Base-by-base conservation (phyloP, 1,140 invertebrate genomes). In the Rhagoletis zephyria region DNA sequence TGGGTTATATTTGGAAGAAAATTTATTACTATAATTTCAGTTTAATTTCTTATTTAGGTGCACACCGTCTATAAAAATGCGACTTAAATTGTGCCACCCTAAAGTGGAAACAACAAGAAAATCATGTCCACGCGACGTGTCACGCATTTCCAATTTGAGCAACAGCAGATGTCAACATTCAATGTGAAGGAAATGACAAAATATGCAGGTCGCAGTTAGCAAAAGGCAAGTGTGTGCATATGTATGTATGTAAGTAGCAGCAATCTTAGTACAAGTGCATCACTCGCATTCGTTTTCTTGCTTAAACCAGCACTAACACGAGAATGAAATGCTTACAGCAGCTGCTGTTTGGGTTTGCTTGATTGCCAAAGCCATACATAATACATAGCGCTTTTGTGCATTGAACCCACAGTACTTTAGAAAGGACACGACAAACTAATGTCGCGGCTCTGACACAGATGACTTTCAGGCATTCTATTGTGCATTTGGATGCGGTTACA, bases 131-230 rank as follows among this genome's bases (percentile, higher is more conserved):
- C 30, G 30, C 30, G 30, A 30, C 30, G 67, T 74, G 67, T 14
- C 40, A 16, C 42, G 67, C 42, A 74, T 74, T 74, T 48, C 40
- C 3, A 74, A 74, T 48, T 74, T 48, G 14, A 48, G 12, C 10
- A 10, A 48, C 67, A 74, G 40, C 67, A 74, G 67, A 74, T 74
- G 67, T 42, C 67, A 74, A 12, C 10, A 74, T 6, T 74, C 67
- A 45, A 74, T 74, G 45, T 9, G 67, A 74, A 48, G 67, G 0
- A 74, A 63, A n/a, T n/a, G 61, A 14, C 7, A 63, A 14, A 42
- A 74, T 74, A 45, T 74, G 3, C 40, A 74, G 42, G 4, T 0
- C 64, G 16, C 14, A 63, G 61, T 63, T 63, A 14, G 14, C 10
- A 63, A 63, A 63, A 30, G 30, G 61, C 12, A 63, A 56, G 51